Percentiles rank a stretch among this genome's conserved stretches.
Evolutionary conservation across 2,888 invertebrate species (phyloP).

Genomic region (Drosophila emarginata): DNA sequence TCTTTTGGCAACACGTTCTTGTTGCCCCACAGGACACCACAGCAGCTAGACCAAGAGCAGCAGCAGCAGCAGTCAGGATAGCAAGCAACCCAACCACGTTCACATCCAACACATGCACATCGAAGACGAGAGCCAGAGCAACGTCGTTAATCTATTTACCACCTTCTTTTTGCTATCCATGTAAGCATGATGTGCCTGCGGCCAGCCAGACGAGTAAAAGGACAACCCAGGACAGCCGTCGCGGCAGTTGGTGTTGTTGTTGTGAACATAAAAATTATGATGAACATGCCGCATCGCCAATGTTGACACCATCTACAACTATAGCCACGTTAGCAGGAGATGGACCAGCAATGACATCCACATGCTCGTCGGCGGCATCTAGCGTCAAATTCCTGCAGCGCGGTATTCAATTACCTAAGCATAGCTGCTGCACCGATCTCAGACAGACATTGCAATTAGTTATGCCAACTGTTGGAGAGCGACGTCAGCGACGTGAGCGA

Average conservation of each 20-base stretch:
- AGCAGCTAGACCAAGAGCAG: slow-evolving; percentile 6
- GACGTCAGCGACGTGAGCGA: slow-evolving; percentile 66
- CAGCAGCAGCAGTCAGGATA: slow-evolving; percentile 35
- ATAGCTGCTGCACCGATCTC: slow-evolving; percentile 57
- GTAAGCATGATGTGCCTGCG: slow-evolving; percentile 73
- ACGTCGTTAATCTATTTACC: slow-evolving; percentile 80
- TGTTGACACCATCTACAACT: slow-evolving; percentile 39
- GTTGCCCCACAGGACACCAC: slow-evolving; percentile 53
- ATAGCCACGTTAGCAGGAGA: slow-evolving; percentile 16
- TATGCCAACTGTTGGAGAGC: slow-evolving; percentile 73
- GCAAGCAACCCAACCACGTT: slow-evolving; percentile 31
- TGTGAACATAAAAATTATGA: slow-evolving; percentile 68
- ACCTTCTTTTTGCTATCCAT: slow-evolving; percentile 77
- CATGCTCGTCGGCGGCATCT: slow-evolving; percentile 21
- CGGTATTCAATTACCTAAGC: slow-evolving; percentile 56
- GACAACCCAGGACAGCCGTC: slow-evolving; percentile 13
- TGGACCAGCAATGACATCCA: slow-evolving; percentile 34
- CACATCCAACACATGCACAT: slow-evolving; percentile 66
- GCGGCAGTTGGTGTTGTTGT: slow-evolving; percentile 44
- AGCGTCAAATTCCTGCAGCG: slow-evolving; percentile 60
- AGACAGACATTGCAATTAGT: slow-evolving; percentile 73
- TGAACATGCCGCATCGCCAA: slow-evolving; percentile 61
- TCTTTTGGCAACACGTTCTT: slow-evolving; percentile 15
- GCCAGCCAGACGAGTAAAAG: slow-evolving; percentile 20
- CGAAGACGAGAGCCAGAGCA: slow-evolving; percentile 63